Conservation (phyloP, 2,113 vertebrate species). For the pig (Sus scrofa) region T2T-Sscrofa CM000820.6:104977501-104978000, state of each 20-base stretch:
- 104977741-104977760: neutral
- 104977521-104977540: neutral
- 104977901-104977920: neutral
- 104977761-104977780: neutral
- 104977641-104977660: slow-evolving; percentile 26
- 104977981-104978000: neutral
- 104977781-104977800: neutral
- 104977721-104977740: neutral
- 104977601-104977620: neutral
- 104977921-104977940: neutral
- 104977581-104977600: neutral
- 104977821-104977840: neutral
- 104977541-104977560: neutral
- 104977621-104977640: neutral
- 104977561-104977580: neutral
- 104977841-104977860: neutral
- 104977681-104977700: neutral
- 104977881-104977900: neutral
- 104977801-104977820: neutral
- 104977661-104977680: neutral
- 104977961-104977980: neutral
- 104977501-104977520: neutral
- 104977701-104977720: neutral
- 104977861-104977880: slow-evolving; percentile 14
- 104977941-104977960: neutral